phyloP scores from a whole-genome alignment of 2,888 invertebrate species.

The Melikaiella ostensackeni region DNA sequence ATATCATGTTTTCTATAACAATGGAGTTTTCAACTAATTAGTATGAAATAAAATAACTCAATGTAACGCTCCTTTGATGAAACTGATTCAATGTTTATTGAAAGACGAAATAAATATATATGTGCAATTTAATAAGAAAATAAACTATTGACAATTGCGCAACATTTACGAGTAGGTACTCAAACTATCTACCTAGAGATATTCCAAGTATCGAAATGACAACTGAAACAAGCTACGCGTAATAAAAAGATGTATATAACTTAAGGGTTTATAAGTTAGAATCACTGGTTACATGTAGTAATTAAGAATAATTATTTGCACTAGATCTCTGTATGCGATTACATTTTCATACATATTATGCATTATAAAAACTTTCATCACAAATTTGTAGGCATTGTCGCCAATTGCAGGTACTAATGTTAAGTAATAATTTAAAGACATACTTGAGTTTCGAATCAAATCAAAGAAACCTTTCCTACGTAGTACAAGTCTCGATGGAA shows the following conservation, averaged over 20 bases:
- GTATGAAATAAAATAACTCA: constrained; percentile 38
- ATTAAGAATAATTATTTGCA: constrained; percentile 57
- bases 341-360: constrained; percentile 52
- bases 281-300: constrained; percentile 51
- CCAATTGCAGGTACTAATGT: constrained; percentile 65
- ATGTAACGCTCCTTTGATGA: constrained; percentile 29
- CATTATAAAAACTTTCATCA: constrained; percentile 53
- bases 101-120: constrained; percentile 54
- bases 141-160: constrained; percentile 64
- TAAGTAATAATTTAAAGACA: constrained; percentile 48
- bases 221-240: constrained; percentile 26
- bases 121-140: constrained; percentile 62
- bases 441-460: constrained; percentile 28
- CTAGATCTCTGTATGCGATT: constrained; percentile 54
- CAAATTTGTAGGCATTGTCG: constrained; percentile 52
- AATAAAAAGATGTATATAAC: constrained; percentile 26
- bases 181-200: constrained; percentile 40
- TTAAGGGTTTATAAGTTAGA: constrained; percentile 42
- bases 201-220: constrained; percentile 34
- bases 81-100: constrained; percentile 41
- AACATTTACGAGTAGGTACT: constrained; percentile 39
- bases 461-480: constrained; percentile 7
- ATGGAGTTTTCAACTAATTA: constrained; percentile 34
- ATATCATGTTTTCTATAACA: constrained; percentile 58
- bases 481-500: constrained; percentile 21